Conservation (phyloP, 2,888 invertebrate species). For the Zygothrica quintamaculata region DNA sequence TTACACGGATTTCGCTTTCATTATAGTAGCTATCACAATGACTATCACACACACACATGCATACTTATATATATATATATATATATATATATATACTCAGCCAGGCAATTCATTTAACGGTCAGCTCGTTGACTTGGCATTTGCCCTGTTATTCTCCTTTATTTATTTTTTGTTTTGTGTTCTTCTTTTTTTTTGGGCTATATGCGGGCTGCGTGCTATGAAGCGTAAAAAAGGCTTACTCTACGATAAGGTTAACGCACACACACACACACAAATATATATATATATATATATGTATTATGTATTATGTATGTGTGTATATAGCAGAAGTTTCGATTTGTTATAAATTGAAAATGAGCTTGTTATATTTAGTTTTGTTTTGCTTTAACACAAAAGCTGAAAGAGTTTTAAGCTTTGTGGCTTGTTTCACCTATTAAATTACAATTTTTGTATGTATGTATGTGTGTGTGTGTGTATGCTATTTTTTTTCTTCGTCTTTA, state of each 20-base stretch:
- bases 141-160: conserved; percentile 24
- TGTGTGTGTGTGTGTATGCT: no score
- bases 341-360: conserved; percentile 77
- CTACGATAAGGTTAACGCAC: conserved; percentile 62
- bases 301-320: no score
- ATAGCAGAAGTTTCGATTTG: conserved; percentile 69
- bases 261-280: conserved; percentile 13
- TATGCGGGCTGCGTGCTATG: conserved; percentile 54
- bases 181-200: conserved; percentile 25
- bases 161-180: conserved; percentile 7
- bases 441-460: no score
- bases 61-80: background rate
- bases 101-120: conserved; percentile 55
- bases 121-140: conserved; percentile 60
- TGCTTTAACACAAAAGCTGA: conserved; percentile 24
- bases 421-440: conserved; percentile 58
- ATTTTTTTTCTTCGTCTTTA: no score
- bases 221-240: conserved; percentile 74
- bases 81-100: conserved; percentile 4
- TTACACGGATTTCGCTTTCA: conserved; percentile 26
- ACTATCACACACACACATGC: conserved; percentile 6
- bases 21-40: conserved; percentile 17
- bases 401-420: conserved; percentile 44
- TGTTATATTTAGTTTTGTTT: conserved; percentile 61
- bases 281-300: conserved; percentile 3